Evolutionary conservation across 2,888 invertebrate genomes (phyloP).

Genomic region (Hipparchia semele): DNA sequence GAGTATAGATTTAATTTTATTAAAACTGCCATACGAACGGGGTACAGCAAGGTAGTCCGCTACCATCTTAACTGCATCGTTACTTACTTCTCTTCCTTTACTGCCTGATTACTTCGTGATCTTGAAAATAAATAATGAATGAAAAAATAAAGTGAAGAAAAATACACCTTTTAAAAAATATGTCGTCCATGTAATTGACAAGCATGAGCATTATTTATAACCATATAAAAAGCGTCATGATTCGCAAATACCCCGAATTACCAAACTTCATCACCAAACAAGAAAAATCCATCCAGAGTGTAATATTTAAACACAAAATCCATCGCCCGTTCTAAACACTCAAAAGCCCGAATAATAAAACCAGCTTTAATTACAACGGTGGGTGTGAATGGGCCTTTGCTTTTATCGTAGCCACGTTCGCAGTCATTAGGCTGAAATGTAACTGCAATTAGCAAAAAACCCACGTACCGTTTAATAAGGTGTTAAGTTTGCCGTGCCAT

Average conservation of each 20-base stretch:
- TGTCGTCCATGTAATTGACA: not conserved
- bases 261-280: slow-evolving; percentile 13
- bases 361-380: slow-evolving; percentile 68
- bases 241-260: not conserved
- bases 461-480: slow-evolving; percentile 72
- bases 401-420: slow-evolving; percentile 72
- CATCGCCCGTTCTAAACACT: slow-evolving; percentile 40
- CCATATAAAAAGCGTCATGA: not conserved
- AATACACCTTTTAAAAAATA: too few relatives aligned
- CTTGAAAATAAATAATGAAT: not conserved
- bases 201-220: not conserved
- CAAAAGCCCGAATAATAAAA: slow-evolving; percentile 64
- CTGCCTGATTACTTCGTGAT: too few relatives aligned
- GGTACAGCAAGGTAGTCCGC: too few relatives aligned
- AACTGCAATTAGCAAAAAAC: slow-evolving; percentile 78
- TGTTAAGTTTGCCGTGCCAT: slow-evolving; percentile 72
- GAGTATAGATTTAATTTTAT: too few relatives aligned
- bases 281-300: slow-evolving; percentile 33
- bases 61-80: too few relatives aligned
- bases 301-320: slow-evolving; percentile 22
- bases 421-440: slow-evolving; percentile 75
- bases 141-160: not conserved
- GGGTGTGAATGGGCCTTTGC: slow-evolving; percentile 64
- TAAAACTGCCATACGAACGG: too few relatives aligned
- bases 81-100: too few relatives aligned